Evolutionary conservation across 1,140 invertebrate species (phyloP).

Genomic region (Tyrophagus putrescentiae): DNA sequence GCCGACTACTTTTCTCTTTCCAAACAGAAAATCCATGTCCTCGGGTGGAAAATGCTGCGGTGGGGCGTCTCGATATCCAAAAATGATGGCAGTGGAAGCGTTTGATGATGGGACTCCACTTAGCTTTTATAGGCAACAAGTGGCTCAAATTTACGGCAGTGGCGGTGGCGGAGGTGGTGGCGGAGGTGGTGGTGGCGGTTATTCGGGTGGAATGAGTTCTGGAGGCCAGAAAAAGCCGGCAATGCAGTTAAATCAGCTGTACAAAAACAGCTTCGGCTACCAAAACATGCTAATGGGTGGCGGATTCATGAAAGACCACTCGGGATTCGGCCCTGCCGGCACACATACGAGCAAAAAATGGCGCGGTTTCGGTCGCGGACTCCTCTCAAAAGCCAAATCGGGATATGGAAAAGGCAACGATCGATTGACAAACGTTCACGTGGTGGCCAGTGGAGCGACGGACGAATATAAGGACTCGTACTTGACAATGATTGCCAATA

Average conservation of each 20-base stretch:
- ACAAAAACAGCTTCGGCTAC: conserved; percentile 5
- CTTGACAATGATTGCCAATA: conserved; percentile 12
- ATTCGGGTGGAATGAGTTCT: too few species aligned
- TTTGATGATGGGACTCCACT: conserved; percentile 15
- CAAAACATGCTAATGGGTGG: conserved; percentile 13
- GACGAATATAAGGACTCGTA: conserved; percentile 16
- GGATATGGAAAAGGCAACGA: not conserved
- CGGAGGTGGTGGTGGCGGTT: not conserved
- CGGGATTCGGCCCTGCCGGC: not conserved
- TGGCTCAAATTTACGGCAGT: not conserved
- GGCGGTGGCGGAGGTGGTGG: not conserved
- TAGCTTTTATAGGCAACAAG: conserved; percentile 14
- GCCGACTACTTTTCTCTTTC: too few species aligned
- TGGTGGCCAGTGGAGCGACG: conserved; percentile 1
- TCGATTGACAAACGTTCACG: conserved; percentile 7
- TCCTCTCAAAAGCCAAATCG: not conserved
- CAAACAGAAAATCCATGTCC: too few species aligned
- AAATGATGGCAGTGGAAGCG: not conserved
- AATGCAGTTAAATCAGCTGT: not conserved
- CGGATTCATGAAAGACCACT: not conserved
- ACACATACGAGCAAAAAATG: conserved; percentile 15
- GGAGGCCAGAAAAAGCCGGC: not conserved
- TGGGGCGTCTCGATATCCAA: not conserved
- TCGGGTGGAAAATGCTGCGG: not conserved
- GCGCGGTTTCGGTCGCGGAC: not conserved